phyloP scores from a whole-genome alignment of 2,888 invertebrate genomes.

The Aradus depressus region DNA sequence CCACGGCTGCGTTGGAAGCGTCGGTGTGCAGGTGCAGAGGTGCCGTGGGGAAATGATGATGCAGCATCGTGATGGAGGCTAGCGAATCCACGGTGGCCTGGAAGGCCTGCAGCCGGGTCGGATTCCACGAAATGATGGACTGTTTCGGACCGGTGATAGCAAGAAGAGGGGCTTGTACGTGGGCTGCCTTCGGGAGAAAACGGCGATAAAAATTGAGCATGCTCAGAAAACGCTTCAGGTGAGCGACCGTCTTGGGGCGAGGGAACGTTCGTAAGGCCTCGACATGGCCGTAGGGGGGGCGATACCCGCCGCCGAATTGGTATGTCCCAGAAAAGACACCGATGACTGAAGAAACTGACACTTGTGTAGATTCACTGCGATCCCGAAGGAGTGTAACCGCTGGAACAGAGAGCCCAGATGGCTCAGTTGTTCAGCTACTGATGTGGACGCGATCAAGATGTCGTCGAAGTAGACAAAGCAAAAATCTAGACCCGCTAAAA shows the following conservation, averaged over 20 bases:
- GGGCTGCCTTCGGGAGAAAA: too few species aligned
- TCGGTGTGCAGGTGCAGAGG: conserved; percentile 7
- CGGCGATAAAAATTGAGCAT: too few species aligned
- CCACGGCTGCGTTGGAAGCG: conserved; percentile 12
- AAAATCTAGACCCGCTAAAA: conserved; percentile 27
- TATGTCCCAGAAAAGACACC: conserved; percentile 23
- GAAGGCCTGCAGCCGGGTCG: too few species aligned
- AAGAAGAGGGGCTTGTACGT: too few species aligned
- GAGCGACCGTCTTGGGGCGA: too few species aligned
- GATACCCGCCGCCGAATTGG: conserved; percentile 21
- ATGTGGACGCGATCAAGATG: conserved; percentile 30
- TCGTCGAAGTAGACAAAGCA: conserved; percentile 34
- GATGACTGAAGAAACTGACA: conserved; percentile 17
- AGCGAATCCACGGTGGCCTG: conserved; percentile 30
- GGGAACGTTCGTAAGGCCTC: conserved; percentile 1
- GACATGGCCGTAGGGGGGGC: conserved; percentile 16
- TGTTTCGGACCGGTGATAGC: too few species aligned
- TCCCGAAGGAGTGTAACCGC: conserved; percentile 23
- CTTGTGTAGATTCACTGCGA: conserved; percentile 31
- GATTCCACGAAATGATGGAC: too few species aligned
- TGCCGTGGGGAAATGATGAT: conserved; percentile 35
- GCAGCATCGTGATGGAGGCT: too few species aligned
- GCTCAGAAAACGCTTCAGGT: too few species aligned
- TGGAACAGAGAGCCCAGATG: conserved; percentile 26
- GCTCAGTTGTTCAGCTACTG: conserved; percentile 23